Evolutionary conservation across 1,140 invertebrate genomes (phyloP), one percentile per base, ranked within the genome.

Genomic region (Drosophila elegans): DNA sequence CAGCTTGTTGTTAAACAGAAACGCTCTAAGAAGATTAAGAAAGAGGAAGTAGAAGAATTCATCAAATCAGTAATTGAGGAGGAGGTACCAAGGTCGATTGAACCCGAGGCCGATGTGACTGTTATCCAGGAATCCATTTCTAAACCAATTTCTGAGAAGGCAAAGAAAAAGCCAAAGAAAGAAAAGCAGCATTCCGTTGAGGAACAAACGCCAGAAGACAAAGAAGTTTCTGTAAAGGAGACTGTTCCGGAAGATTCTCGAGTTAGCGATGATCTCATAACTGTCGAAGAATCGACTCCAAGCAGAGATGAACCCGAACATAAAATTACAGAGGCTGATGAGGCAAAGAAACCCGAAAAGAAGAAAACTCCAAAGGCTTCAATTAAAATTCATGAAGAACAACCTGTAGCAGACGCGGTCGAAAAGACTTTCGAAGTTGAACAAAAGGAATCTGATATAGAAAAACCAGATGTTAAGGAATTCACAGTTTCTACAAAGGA

Each of bases 311-410:
- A 64, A 29, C 45, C 66, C n/a, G 63, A 76, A 11, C 25, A 46
- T 11, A 25, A 48, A 51, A 25, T 57, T 42, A 4, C 52, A 7
- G 42, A 32, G 3, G 21, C 53, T 29, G 55, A 85, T 41, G 45
- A 69, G 2, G 2, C 34, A 0, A 73, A 73, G 41, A 72, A 52
- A 41, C 53, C 73, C 0, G 67, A 77, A 36, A 84, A 80, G 49
- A 89, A 80, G 13, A 88, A 78, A 76, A 92, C 86, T 72, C 91
- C 82, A 53, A 84, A 52, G 81, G 92, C 73, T 57, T 75, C 66
- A 51, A 64, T 74, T 51, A 59, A 25, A 9, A 32, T 90, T n/a
- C 13, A 21, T 12, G 74, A 74, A 13, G 74, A 77, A 3, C 36
- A 67, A 32, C 74, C 74, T 10, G 5, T 63, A 27, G 72, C 71